These are phyloP conservation scores for Melieria picta DNA, from an alignment of 2,888 invertebrate genomes.

Conservation along the genomic window DNA sequence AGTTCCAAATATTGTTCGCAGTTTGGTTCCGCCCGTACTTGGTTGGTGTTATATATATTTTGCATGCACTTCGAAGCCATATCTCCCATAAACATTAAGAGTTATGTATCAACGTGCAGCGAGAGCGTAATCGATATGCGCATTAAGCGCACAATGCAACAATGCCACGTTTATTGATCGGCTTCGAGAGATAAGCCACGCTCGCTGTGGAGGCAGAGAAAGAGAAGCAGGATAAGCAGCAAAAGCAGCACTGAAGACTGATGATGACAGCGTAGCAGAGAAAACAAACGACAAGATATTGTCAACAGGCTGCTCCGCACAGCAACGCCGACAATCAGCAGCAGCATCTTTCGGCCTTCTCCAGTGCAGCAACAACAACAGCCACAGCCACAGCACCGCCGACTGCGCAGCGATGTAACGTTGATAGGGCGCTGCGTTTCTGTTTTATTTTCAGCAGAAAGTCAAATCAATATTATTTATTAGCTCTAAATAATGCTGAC, in stretches of 20 bases:
- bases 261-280: too few species aligned
- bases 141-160: constrained; percentile 29
- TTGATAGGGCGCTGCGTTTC: background rate
- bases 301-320: too few species aligned
- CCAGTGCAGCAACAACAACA: background rate
- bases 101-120: constrained; percentile 28
- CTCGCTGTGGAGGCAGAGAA: background rate
- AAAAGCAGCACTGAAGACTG: too few species aligned
- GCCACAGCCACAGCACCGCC: background rate
- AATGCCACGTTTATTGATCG: constrained; percentile 31
- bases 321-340: background rate
- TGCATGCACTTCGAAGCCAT: too few species aligned
- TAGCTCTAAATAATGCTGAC: constrained; percentile 46
- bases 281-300: too few species aligned
- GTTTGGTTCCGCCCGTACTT: too few species aligned
- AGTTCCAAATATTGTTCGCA: too few species aligned
- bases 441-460: constrained; percentile 32
- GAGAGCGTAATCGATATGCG: constrained; percentile 32
- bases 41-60: too few species aligned
- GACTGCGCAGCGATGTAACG: too few species aligned
- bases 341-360: background rate
- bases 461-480: constrained; percentile 48
- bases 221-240: too few species aligned
- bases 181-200: constrained; percentile 21
- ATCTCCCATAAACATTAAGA: constrained; percentile 16